A percentile compares a stretch with the other conserved stretches of the same genome.
phyloP scores from a whole-genome alignment of 2,797 vertebrate genomes.

The Microcaecilia unicolor region DNA sequence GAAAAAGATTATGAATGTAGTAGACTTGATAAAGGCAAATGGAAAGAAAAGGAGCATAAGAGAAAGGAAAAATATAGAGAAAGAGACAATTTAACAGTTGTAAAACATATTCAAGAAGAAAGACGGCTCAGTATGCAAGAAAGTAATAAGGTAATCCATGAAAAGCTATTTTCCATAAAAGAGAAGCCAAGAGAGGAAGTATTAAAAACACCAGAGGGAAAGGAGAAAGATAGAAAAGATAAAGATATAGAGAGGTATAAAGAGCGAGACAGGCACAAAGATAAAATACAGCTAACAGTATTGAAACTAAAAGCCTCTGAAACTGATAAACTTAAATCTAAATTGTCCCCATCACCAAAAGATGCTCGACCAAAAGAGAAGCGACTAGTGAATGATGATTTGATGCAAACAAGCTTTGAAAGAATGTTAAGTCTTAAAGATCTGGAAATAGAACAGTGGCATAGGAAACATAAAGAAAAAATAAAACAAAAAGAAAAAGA shows the following conservation, averaged over 20 bases:
- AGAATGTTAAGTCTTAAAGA: constrained; percentile 97
- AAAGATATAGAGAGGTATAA: constrained; percentile 73
- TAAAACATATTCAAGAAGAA: constrained; percentile 78
- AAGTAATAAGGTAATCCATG: constrained; percentile 47
- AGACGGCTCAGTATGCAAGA: constrained; percentile 66
- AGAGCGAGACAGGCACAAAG: constrained; percentile 85
- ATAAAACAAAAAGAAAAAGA: constrained; percentile 97
- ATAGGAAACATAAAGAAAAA: constrained; percentile 95
- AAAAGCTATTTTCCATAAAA: constrained; percentile 63
- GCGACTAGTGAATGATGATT: constrained; percentile 86
- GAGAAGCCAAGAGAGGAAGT: constrained; percentile 82
- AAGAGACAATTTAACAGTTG: constrained; percentile 54
- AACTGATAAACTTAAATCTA: constrained; percentile 71
- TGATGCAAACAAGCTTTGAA: constrained; percentile 98
- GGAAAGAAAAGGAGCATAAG: constrained; percentile 72
- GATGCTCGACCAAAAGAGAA: constrained; percentile 90
- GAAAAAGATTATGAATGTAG: constrained; percentile 73
- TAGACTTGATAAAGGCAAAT: constrained; percentile 77
- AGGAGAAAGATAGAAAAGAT: constrained; percentile 78
- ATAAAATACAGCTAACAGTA: constrained; percentile 73
- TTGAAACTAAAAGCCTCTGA: constrained; percentile 63
- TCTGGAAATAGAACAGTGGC: constrained; percentile 96
- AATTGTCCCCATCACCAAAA: constrained; percentile 61
- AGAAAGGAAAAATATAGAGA: constrained; percentile 82
- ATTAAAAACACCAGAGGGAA: constrained; percentile 67